Evolutionary conservation across 2,888 invertebrate genomes (phyloP), one percentile per base, ranked within the genome.

Genomic region (Gasteruption jaculator): DNA sequence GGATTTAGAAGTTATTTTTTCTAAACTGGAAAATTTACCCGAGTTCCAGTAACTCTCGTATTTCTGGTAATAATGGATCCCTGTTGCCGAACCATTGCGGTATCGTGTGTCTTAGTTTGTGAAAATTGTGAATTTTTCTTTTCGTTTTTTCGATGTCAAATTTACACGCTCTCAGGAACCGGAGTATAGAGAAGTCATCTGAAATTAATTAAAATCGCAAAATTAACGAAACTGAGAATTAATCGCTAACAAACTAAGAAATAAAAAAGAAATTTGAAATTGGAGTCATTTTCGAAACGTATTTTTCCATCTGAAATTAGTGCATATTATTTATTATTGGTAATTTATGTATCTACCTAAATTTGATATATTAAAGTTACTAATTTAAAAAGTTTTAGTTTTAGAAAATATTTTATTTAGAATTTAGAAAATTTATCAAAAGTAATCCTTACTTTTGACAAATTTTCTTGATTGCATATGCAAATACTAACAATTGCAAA

Each of bases 81-180:
- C 82, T 71, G 49, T 79, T 73, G 15, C 60, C 44, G 57, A 78
- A 84, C 83, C 83, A 83, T 60, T 82, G 80, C 0, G 76, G 71
- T 20, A 75, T 58, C 40, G 74, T 73, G 0, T 71, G 61, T 41
- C 77, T 72, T 72, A 82, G 78, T 30, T 66, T 67, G 54, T 80
- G 78, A 59, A 76, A 82, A 67, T 75, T 77, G 45, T 60, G 66
- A 5, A 84, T 58, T 60, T 81, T 82, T 35, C 54, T 62, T 56
- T 81, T 79, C 2, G 80, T 73, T 49, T 73, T 74, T 3, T 78
- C 77, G 4, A 76, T 42, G 54, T 81, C 71, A 56, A 76, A 82
- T 63, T 83, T 84, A 55, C 79, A 78, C 19, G 76, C 76, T 30
- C 81, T 71, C 34, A 83, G 57, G 60, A 83, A 83, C 14, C 76